phyloP scores from a whole-genome alignment of 2,113 vertebrate species.

The Cariama cristata region DNA sequence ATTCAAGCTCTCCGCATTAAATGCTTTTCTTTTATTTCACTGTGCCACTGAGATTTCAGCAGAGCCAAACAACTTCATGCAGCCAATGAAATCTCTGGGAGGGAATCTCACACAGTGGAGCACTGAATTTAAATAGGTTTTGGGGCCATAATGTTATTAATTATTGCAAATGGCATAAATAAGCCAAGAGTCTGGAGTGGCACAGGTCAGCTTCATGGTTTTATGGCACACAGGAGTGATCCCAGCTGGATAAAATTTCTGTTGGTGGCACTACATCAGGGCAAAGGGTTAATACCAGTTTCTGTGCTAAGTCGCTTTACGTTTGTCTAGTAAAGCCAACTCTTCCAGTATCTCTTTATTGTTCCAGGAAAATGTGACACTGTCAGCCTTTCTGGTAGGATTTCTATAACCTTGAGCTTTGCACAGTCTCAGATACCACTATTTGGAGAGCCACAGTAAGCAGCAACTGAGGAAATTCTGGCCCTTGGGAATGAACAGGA shows the following conservation, averaged over 20 bases:
- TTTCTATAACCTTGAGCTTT: slow-evolving; percentile 30
- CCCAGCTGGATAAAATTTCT: background rate
- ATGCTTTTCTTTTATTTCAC: slow-evolving; percentile 20
- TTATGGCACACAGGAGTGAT: background rate
- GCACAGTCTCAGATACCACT: slow-evolving; percentile 20
- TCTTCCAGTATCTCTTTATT: background rate
- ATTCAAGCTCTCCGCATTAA: background rate
- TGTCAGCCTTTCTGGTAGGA: background rate
- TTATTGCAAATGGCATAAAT: background rate
- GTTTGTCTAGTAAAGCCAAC: background rate
- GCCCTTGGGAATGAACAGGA: background rate
- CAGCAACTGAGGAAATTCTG: background rate
- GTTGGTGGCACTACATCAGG: background rate
- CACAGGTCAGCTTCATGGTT: background rate
- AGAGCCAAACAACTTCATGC: background rate
- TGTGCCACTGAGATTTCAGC: background rate
- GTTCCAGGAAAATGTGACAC: slow-evolving; percentile 11
- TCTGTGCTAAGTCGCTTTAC: background rate
- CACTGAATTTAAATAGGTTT: background rate
- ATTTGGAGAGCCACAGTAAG: background rate
- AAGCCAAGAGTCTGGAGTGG: background rate
- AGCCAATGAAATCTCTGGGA: background rate
- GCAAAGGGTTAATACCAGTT: background rate
- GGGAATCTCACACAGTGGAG: background rate
- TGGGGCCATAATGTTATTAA: background rate